Evolutionary conservation across 2,113 vertebrate genomes (phyloP).

Genomic region (Varanus salvator): DNA sequence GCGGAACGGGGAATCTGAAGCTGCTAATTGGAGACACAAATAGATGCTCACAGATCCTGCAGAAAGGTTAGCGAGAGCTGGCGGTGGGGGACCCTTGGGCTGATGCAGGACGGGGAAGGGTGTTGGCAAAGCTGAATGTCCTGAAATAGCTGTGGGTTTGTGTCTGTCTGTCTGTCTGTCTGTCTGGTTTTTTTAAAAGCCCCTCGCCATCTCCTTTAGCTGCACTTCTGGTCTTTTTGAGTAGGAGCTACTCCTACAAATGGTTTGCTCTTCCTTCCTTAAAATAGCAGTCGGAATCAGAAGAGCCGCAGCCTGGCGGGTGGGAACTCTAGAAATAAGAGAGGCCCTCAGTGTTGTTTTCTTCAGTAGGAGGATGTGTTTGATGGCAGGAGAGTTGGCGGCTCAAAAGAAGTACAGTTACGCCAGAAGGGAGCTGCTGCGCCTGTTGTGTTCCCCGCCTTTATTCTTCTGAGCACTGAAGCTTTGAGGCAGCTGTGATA

Average conservation of each 20-base stretch:
- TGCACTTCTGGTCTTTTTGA: too few relatives aligned
- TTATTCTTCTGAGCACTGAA: neutral
- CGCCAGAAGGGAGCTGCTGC: neutral
- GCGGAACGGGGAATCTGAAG: neutral
- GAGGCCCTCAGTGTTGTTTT: neutral
- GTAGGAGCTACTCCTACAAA: too few relatives aligned
- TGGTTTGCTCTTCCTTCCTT: neutral
- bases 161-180: too few relatives aligned
- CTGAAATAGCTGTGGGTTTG: neutral
- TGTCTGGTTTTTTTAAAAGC: too few relatives aligned
- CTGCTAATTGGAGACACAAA: rapidly evolving
- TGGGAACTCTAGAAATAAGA: too few relatives aligned
- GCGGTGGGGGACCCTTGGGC: neutral
- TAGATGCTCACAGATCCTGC: neutral
- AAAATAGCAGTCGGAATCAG: neutral
- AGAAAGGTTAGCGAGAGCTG: neutral
- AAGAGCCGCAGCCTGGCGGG: neutral
- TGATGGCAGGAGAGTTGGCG: too few relatives aligned
- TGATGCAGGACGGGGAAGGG: neutral
- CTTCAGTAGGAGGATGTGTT: neutral
- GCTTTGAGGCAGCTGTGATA: neutral
- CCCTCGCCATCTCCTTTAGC: too few relatives aligned
- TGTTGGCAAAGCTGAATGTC: neutral
- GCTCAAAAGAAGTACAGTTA: neutral
- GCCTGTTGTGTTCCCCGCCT: neutral